A percentile compares a stretch with the other conserved stretches of the same genome.
These are phyloP conservation scores for Callithrix jacchus DNA, from an alignment of 2,113 vertebrate species.

Conservation along the genomic window DNA sequence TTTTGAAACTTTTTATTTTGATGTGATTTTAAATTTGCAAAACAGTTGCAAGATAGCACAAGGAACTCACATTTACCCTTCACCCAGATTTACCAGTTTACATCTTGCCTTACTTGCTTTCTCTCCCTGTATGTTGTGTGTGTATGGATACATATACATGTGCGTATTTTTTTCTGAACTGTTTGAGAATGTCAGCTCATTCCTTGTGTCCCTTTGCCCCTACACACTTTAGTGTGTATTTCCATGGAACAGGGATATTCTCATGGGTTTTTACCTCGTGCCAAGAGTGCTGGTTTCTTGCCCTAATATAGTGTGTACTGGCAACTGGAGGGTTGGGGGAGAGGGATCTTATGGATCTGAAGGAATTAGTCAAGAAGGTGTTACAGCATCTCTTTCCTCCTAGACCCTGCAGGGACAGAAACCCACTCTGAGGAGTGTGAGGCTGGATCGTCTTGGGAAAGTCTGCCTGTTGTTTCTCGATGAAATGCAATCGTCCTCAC, in stretches of 20 bases:
- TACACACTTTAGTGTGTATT: not conserved
- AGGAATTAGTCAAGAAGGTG: not conserved
- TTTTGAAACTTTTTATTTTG: conserved; percentile 27
- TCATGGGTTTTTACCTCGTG: not conserved
- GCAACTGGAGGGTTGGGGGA: not conserved
- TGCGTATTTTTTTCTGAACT: not conserved
- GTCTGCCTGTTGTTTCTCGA: not conserved
- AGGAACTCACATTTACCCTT: not conserved
- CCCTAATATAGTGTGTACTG: not conserved
- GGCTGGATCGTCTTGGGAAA: not conserved
- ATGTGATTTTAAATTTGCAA: conserved; percentile 4
- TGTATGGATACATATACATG: not conserved
- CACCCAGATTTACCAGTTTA: not conserved
- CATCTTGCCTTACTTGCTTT: not conserved
- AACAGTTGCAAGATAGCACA: not conserved
- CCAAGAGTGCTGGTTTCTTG: not conserved
- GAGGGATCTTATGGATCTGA: not conserved
- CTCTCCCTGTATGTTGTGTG: not conserved
- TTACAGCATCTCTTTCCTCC: not conserved
- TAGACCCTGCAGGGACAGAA: not conserved
- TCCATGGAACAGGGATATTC: not conserved
- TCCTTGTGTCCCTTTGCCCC: not conserved
- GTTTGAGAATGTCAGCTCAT: not conserved
- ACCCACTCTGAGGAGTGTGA: not conserved
- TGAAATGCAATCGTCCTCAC: not conserved